Percentiles rank a stretch among this genome's conserved stretches.
Conservation (phyloP, 2,113 vertebrate genomes). For the Phrynosoma platyrhinos region DNA sequence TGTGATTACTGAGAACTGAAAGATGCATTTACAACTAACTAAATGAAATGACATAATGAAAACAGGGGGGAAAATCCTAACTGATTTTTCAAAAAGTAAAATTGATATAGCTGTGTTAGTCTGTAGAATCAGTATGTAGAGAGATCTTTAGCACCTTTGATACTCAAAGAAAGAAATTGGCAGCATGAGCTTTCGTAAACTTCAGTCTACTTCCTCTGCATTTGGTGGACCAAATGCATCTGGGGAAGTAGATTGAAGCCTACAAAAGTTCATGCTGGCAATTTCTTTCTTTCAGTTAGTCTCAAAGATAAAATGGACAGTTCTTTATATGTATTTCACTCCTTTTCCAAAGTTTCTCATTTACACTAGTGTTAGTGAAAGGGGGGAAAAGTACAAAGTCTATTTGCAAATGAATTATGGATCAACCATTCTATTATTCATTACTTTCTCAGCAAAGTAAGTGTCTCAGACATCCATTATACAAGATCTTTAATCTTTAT, state of each 20-base stretch:
- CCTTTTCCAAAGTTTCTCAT: background rate
- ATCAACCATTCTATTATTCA: constrained; percentile 26
- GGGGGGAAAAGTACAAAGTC: constrained; percentile 10
- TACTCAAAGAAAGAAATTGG: too few relatives aligned
- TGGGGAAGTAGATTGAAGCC: too few relatives aligned
- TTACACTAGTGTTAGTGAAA: constrained; percentile 10
- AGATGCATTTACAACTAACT: constrained; percentile 3
- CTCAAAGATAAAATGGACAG: background rate
- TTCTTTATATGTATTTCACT: constrained; percentile 8
- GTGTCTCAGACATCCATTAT: constrained; percentile 30
- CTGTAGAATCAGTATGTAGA: too few relatives aligned
- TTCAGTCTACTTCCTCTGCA: too few relatives aligned
- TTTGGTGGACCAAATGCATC: too few relatives aligned
- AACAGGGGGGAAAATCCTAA: background rate
- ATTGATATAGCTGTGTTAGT: too few relatives aligned
- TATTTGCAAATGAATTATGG: constrained; percentile 34
- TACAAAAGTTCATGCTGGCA: too few relatives aligned
- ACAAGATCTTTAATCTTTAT: constrained; percentile 43
- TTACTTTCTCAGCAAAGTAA: constrained; percentile 25
- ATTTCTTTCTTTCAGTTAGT: too few relatives aligned
- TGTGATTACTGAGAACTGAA: constrained; percentile 33
- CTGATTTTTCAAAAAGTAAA: constrained; percentile 23
- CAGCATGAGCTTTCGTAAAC: too few relatives aligned
- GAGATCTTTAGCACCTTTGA: too few relatives aligned
- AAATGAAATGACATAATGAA: background rate